A percentile compares a stretch with the other conserved stretches of the same genome.
Evolutionary conservation across 2,797 vertebrate species (phyloP).

Genomic region (Tachyglossus aculeatus): DNA sequence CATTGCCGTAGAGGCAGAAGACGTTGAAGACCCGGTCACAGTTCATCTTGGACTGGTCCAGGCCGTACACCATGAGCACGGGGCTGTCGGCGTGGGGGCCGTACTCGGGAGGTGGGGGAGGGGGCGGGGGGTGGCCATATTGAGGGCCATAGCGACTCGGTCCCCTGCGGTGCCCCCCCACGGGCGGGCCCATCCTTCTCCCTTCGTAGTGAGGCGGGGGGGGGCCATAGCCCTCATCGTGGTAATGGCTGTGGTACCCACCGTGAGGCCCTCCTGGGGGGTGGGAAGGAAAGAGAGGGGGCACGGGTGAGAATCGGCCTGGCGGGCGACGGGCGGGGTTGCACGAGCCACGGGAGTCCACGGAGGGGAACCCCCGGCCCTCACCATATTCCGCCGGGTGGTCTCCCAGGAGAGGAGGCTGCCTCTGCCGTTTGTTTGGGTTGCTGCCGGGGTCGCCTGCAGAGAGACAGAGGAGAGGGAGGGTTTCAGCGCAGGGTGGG

Average conservation of each 20-base stretch:
- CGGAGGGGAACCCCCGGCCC: constrained; percentile 32
- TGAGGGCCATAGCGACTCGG: constrained; percentile 84
- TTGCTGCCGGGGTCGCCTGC: constrained; percentile 79
- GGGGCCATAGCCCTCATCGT: constrained; percentile 88
- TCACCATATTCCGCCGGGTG: constrained; percentile 94
- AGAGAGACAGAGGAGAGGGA: constrained; percentile 29
- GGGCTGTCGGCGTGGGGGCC: constrained; percentile 90
- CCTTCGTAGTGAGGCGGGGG: constrained; percentile 89
- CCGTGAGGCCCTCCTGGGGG: constrained; percentile 85
- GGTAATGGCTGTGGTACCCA: constrained; percentile 86
- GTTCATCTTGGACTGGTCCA: constrained; percentile 90
- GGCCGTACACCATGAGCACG: constrained; percentile 92
- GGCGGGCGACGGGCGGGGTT: constrained; percentile 51
- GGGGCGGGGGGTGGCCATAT: constrained; percentile 83
- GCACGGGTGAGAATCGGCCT: constrained; percentile 38
- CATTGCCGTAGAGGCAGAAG: constrained; percentile 93
- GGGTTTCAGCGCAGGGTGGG: background rate
- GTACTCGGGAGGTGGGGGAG: constrained; percentile 82
- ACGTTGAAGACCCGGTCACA: constrained; percentile 92
- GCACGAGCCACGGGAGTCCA: constrained; percentile 53
- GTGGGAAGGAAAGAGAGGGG: constrained; percentile 42
- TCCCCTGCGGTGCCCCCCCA: constrained; percentile 84
- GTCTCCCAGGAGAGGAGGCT: constrained; percentile 92
- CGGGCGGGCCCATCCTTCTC: constrained; percentile 85
- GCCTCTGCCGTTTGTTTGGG: constrained; percentile 91